Conservation (phyloP, 2,888 invertebrate genomes). For the Mimas tiliae region DNA sequence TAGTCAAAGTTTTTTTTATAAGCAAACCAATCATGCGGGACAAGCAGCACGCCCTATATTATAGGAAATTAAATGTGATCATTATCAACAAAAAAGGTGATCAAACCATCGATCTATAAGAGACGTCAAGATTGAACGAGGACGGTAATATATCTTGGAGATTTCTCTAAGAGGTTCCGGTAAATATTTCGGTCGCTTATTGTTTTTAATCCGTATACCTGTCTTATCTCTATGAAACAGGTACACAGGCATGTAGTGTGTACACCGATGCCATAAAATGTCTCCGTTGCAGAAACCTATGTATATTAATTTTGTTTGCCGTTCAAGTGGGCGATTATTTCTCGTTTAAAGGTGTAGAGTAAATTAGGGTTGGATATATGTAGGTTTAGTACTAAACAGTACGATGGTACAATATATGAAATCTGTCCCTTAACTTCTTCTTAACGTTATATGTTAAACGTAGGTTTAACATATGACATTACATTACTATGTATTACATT, state of each 20-base stretch:
- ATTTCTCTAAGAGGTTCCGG: slow-evolving; percentile 25
- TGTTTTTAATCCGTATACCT: slow-evolving; percentile 26
- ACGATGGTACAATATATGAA: too few relatives aligned
- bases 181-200: slow-evolving; percentile 17
- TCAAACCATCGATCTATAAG: slow-evolving; percentile 47
- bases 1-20: slow-evolving; percentile 12
- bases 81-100: slow-evolving; percentile 56
- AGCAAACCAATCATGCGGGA: slow-evolving; percentile 39
- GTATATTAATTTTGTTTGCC: slow-evolving; percentile 23
- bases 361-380: too few relatives aligned
- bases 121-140: slow-evolving; percentile 43
- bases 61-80: slow-evolving; percentile 53
- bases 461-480: too few relatives aligned
- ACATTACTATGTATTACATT: too few relatives aligned
- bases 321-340: slow-evolving; percentile 12
- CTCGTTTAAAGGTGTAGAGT: neutral
- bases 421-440: too few relatives aligned
- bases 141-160: slow-evolving; percentile 37
- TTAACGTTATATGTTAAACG: too few relatives aligned
- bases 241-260: slow-evolving; percentile 31
- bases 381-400: too few relatives aligned
- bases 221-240: slow-evolving; percentile 26
- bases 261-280: slow-evolving; percentile 33
- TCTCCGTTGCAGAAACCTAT: slow-evolving; percentile 18
- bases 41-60: slow-evolving; percentile 43